Evolutionary conservation across 2,113 vertebrate genomes (phyloP).

Genomic region (Laticauda colubrina): DNA sequence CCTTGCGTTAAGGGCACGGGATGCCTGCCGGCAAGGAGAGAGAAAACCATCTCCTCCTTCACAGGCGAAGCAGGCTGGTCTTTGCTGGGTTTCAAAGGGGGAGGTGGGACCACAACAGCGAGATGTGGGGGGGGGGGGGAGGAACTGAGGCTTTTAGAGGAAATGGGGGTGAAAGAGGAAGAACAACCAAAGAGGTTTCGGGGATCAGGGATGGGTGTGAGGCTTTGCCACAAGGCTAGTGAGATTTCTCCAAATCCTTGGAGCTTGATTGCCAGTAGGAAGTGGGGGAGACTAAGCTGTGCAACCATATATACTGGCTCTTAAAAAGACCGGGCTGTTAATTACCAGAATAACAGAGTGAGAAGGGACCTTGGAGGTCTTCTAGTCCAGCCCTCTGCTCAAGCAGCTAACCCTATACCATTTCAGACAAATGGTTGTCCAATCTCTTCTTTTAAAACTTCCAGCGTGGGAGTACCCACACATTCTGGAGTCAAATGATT

Average conservation of each 20-base stretch:
- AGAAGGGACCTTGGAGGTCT: too few species aligned
- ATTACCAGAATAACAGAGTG: background rate
- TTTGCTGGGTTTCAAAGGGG: background rate
- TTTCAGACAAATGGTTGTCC: background rate
- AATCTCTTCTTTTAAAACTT: background rate
- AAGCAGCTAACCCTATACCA: background rate
- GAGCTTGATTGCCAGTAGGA: background rate
- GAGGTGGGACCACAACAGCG: background rate
- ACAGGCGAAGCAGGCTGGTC: background rate
- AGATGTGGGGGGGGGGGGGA: too few species aligned
- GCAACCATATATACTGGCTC: background rate
- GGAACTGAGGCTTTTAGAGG: background rate
- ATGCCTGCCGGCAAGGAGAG: conserved; percentile 49
- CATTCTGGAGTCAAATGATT: background rate
- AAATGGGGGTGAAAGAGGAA: background rate
- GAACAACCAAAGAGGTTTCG: too few species aligned
- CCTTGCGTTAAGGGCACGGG: conserved; percentile 17
- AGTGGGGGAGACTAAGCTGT: background rate
- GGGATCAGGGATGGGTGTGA: too few species aligned
- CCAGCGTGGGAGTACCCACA: background rate
- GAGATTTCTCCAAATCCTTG: background rate
- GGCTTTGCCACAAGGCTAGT: too few species aligned
- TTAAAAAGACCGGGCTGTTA: background rate
- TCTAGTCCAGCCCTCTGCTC: background rate
- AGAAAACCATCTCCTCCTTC: background rate